A percentile compares a stretch with the other conserved stretches of the same genome.
These are phyloP conservation scores for Muntiacus muntjak DNA, from an alignment of 2,113 vertebrate species.

Conservation along the genomic window DNA sequence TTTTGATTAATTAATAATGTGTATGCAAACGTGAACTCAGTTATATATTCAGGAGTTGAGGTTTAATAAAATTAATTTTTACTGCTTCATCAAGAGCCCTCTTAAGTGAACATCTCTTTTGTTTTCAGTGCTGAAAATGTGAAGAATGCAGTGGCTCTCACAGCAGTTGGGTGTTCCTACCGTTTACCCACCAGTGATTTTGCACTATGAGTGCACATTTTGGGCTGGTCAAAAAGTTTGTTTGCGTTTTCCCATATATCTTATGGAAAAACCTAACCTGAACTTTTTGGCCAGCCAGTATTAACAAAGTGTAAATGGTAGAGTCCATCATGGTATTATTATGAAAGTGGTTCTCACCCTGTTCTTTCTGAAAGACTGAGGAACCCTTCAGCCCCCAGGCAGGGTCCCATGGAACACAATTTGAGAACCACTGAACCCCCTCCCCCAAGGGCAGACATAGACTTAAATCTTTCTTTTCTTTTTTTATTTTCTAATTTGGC, in stretches of 20 bases:
- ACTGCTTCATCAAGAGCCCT: background rate
- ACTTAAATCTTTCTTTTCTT: background rate
- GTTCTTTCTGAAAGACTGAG: background rate
- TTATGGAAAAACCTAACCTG: background rate
- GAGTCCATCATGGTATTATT: background rate
- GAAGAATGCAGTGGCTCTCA: rapidly evolving
- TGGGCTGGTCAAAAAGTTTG: background rate
- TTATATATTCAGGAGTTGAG: too few species aligned
- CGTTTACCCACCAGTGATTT: background rate
- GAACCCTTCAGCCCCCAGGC: background rate
- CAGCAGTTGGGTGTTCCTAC: background rate
- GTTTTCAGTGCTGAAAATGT: rapidly evolving
- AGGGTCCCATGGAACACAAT: too few species aligned
- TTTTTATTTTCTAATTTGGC: background rate
- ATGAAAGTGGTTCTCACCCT: background rate
- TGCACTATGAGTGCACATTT: background rate
- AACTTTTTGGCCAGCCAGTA: background rate
- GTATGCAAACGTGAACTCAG: background rate
- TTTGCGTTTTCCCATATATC: background rate
- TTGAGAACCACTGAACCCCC: background rate
- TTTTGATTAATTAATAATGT: background rate
- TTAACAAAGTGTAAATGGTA: background rate
- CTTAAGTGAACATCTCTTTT: background rate
- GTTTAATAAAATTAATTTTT: background rate
- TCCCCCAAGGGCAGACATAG: background rate